These are phyloP conservation scores for Sarcophaga rosellei DNA, from an alignment of 2,888 invertebrate genomes.

Conservation along the genomic window DNA sequence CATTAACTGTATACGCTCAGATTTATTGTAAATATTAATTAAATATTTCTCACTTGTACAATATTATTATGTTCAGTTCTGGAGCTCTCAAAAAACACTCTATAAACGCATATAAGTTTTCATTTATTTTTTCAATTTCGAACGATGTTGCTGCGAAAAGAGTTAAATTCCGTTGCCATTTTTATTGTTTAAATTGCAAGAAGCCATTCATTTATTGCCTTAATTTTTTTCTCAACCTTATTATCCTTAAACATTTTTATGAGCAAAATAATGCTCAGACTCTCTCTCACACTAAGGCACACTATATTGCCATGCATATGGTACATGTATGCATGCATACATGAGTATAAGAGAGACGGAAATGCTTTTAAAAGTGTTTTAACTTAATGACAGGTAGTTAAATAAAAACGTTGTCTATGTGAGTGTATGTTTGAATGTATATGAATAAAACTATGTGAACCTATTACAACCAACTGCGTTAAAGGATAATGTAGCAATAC, in stretches of 20 bases:
- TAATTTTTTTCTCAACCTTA: slow-evolving; percentile 29
- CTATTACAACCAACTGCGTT: too few species aligned
- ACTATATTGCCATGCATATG: slow-evolving; percentile 9
- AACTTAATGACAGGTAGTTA: slow-evolving; percentile 65
- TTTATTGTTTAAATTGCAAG: slow-evolving; percentile 62
- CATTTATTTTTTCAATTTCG: too few species aligned
- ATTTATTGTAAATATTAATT: too few species aligned
- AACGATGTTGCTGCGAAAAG: too few species aligned
- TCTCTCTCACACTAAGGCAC: neutral
- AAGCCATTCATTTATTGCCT: slow-evolving; percentile 61
- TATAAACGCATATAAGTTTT: too few species aligned
- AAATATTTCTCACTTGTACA: too few species aligned
- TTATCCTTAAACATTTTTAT: slow-evolving; percentile 36
- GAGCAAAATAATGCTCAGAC: slow-evolving; percentile 8
- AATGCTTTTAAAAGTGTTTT: slow-evolving; percentile 30
- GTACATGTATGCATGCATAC: too few species aligned
- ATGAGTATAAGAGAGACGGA: neutral
- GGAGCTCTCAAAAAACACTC: too few species aligned
- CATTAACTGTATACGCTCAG: too few species aligned
- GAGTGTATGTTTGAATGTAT: too few species aligned
- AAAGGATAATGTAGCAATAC: slow-evolving; percentile 7
- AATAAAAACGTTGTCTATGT: neutral
- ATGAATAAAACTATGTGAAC: too few species aligned
- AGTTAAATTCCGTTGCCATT: slow-evolving; percentile 44
- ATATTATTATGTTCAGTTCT: too few species aligned